A percentile compares a stretch with the other conserved stretches of the same genome.
phyloP scores from a whole-genome alignment of 1,140 invertebrate species.

The Anoplolepis gracilipes region DNA sequence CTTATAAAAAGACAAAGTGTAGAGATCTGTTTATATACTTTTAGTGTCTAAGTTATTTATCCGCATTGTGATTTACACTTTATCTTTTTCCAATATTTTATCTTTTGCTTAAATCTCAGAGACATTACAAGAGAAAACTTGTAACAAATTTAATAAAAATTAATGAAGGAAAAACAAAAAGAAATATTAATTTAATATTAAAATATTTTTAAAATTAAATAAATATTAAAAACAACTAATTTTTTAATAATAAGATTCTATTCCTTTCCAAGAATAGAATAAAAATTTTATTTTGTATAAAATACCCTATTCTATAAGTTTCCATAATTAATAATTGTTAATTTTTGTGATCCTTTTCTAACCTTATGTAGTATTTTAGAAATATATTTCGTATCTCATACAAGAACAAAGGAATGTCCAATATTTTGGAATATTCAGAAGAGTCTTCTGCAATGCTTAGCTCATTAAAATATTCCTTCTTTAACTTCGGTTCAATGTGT shows the following conservation, averaged over 20 bases:
- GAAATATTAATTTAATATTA: constrained; percentile 57
- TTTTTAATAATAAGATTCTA: constrained; percentile 79
- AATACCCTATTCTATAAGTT: not conserved
- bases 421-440: constrained; percentile 63
- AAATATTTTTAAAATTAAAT: constrained; percentile 65
- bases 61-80: constrained; percentile 74
- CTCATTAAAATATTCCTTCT: constrained; percentile 67
- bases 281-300: constrained; percentile 17
- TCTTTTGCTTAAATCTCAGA: not conserved
- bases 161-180: constrained; percentile 34
- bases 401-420: constrained; percentile 73
- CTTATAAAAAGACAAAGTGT: constrained; percentile 62
- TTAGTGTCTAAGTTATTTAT: constrained; percentile 79
- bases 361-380: constrained; percentile 70
- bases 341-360: not conserved
- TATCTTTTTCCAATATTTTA: constrained; percentile 13
- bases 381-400: constrained; percentile 76
- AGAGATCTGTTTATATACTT: constrained; percentile 72
- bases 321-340: constrained; percentile 14
- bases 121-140: not conserved
- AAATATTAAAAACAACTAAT: constrained; percentile 52
- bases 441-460: constrained; percentile 67
- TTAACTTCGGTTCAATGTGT: constrained; percentile 75
- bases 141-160: constrained; percentile 1
- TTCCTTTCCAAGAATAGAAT: constrained; percentile 25